These are phyloP conservation scores for Plotosus lineatus DNA, from an alignment of 2,113 vertebrate genomes.

Conservation along the genomic window DNA sequence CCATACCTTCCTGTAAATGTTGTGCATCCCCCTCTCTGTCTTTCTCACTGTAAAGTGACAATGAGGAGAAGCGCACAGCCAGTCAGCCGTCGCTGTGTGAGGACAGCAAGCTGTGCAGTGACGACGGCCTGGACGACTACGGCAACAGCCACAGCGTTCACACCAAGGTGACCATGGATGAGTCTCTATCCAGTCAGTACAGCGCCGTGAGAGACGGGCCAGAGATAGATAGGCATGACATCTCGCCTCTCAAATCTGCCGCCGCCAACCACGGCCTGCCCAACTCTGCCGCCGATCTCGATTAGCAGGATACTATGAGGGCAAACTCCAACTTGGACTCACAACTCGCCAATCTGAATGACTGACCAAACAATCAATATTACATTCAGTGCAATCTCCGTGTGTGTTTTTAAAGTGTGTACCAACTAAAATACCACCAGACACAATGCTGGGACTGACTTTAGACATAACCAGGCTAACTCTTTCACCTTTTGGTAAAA, in stretches of 20 bases:
- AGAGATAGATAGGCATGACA: slow-evolving; percentile 65
- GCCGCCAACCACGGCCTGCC: slow-evolving; percentile 63
- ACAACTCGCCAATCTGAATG: slow-evolving; percentile 39
- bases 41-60: slow-evolving; percentile 72
- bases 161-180: slow-evolving; percentile 86
- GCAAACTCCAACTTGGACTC: slow-evolving; percentile 34
- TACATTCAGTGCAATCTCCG: slow-evolving; percentile 53
- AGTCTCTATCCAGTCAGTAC: slow-evolving; percentile 87
- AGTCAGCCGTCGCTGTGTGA: slow-evolving; percentile 85
- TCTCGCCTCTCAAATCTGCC: slow-evolving; percentile 71
- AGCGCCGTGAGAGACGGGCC: slow-evolving; percentile 79
- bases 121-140: slow-evolving; percentile 83
- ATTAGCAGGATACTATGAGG: slow-evolving; percentile 54
- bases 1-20: too few species aligned
- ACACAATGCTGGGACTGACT: slow-evolving; percentile 40
- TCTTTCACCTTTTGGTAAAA: slow-evolving; percentile 19
- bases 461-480: slow-evolving; percentile 35
- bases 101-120: slow-evolving; percentile 81
- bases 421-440: slow-evolving; percentile 25
- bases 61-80: slow-evolving; percentile 85
- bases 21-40: background rate
- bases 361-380: slow-evolving; percentile 63
- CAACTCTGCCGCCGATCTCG: slow-evolving; percentile 67
- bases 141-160: slow-evolving; percentile 83
- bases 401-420: slow-evolving; percentile 44